Evolutionary conservation across 2,888 invertebrate species (phyloP), one percentile per base, ranked within the genome.

Genomic region (Tupiocoris notatus): DNA sequence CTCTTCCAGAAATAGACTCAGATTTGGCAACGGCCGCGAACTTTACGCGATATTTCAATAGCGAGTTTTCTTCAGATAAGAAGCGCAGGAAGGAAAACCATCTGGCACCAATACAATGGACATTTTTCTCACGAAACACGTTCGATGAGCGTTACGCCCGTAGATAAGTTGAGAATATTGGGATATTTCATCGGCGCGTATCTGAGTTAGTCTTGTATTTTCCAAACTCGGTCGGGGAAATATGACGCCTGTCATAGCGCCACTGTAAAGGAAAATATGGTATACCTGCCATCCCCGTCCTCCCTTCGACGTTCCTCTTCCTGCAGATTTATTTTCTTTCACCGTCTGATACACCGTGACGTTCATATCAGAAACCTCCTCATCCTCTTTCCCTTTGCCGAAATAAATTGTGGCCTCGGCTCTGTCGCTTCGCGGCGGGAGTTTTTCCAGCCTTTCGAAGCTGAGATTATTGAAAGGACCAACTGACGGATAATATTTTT

Each of bases 301-400:
- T 39, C 39, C 39, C 6, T 12, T 39, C n/a, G n/a, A n/a, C n/a
- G n/a, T n/a, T 3, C 39, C 39, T 39, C 39, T 39, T 39, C 39
- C 39, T 39, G 39, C 39, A 24, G 25, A 65, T 65, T 65, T 65
- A 65, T 65, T 65, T 65, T 65, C 65, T 39, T 65, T 65, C 17
- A 65, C 39, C 65, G 39, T 24, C 65, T 65, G 65, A 65, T 65
- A 39, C 65, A 39, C 65, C 65, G n/a, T 65, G 65, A 65, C 65
- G 65, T 65, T 65, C 65, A 65, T 65, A 65, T 65, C 65, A 65
- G 39, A 2, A n/a, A 12, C 39, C 39, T 39, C 12, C 12, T 39
- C 39, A 7, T 39, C 39, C 39, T 39, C 12, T 39, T 39, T 39
- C 12, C 39, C 12, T 39, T 39, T 39, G 39, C 65, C 17, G 12